Conservation (phyloP, 2,113 vertebrate species). For the Bathybates hornii region DNA sequence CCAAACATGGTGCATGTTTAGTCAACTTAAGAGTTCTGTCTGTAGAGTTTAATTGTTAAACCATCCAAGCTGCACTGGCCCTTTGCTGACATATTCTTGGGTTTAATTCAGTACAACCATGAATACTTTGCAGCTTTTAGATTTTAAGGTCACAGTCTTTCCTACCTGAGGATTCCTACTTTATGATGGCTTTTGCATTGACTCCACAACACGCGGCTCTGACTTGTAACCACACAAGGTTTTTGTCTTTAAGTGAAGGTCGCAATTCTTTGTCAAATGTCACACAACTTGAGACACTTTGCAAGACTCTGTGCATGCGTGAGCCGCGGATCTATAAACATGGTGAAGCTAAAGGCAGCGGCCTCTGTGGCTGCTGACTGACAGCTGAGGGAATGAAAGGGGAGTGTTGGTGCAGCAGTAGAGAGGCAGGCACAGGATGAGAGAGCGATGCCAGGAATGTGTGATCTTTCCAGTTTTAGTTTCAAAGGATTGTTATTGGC, state of each 20-base stretch:
- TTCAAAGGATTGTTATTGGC: constrained; percentile 37
- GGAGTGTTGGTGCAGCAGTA: neutral
- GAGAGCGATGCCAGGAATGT: neutral
- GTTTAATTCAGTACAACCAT: neutral
- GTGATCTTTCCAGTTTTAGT: constrained; percentile 39
- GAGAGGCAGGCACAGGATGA: neutral
- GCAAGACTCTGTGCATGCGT: neutral
- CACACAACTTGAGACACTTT: neutral
- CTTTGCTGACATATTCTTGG: neutral
- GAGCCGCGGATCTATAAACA: neutral
- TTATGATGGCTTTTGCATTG: neutral
- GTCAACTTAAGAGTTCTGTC: neutral
- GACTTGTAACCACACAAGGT: neutral
- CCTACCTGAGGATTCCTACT: neutral
- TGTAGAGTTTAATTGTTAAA: neutral
- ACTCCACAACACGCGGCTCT: neutral
- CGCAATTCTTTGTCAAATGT: neutral
- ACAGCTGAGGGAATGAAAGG: constrained; percentile 32
- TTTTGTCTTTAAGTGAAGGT: neutral
- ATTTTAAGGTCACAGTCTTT: neutral
- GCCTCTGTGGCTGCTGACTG: constrained; percentile 16
- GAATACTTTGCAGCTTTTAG: neutral
- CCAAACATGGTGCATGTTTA: neutral
- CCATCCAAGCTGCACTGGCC: neutral
- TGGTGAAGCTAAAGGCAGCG: neutral